Evolutionary conservation across 2,797 vertebrate genomes (phyloP).

Genomic region (Masticophis lateralis): DNA sequence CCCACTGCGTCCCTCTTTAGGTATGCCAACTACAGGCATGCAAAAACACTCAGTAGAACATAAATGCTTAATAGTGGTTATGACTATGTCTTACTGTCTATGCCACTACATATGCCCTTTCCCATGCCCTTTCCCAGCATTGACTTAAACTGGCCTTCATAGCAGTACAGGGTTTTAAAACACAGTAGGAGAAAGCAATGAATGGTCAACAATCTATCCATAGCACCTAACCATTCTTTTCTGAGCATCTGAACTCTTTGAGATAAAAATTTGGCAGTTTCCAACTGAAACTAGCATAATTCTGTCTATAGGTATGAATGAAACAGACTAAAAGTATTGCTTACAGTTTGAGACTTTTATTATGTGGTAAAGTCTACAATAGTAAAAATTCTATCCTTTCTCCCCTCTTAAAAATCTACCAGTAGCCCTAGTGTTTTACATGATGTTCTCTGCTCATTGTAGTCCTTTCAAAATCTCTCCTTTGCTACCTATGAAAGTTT

Average conservation of each 20-base stretch:
- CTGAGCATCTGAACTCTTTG: neutral
- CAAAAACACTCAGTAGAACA: neutral
- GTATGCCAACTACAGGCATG: neutral
- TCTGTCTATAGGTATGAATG: neutral
- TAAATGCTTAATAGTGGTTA: neutral
- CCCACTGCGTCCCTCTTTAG: too few relatives aligned
- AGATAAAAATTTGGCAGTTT: neutral
- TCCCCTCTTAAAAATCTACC: neutral
- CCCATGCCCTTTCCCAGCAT: neutral
- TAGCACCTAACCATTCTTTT: neutral
- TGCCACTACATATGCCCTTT: neutral
- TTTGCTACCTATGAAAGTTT: neutral
- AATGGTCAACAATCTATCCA: neutral
- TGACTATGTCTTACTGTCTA: neutral
- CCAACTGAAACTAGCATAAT: neutral
- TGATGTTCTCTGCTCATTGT: neutral
- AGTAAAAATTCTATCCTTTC: neutral
- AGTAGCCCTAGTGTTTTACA: neutral
- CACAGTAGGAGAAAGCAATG: neutral
- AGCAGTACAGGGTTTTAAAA: neutral
- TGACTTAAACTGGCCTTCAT: neutral
- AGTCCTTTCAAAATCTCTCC: neutral
- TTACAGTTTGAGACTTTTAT: neutral
- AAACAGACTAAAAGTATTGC: neutral
- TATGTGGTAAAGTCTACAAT: neutral